Conservation (phyloP, 2,113 vertebrate genomes). For the Entomyzon cyanotis region DNA sequence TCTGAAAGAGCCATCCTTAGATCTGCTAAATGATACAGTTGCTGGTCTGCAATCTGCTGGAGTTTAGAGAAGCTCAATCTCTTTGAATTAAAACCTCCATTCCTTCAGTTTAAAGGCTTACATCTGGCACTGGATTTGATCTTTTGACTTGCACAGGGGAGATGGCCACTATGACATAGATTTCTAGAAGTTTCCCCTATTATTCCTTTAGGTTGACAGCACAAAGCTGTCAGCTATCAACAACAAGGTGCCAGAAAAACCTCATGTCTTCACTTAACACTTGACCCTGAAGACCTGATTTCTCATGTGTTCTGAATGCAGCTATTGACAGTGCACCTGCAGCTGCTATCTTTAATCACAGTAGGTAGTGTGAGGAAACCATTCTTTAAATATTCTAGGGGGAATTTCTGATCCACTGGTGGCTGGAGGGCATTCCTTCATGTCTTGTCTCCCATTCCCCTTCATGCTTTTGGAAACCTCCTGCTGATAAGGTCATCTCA, state of each 20-base stretch:
- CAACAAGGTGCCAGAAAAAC: not conserved
- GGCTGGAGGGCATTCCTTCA: not conserved
- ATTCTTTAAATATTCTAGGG: not conserved
- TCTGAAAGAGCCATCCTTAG: not conserved
- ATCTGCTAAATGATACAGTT: not conserved
- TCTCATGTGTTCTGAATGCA: not conserved
- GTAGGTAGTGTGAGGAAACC: not conserved
- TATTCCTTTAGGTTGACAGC: not conserved
- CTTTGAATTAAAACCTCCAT: not conserved
- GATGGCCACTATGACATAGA: accelerated
- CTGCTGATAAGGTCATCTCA: not conserved
- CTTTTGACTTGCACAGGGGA: not conserved
- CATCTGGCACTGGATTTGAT: not conserved
- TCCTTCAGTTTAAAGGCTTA: not conserved
- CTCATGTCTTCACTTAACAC: not conserved
- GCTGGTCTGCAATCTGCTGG: not conserved
- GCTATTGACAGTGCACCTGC: not conserved
- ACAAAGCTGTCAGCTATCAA: not conserved
- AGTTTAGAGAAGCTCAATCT: not conserved
- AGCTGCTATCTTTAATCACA: not conserved
- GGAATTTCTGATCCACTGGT: not conserved
- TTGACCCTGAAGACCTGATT: not conserved
- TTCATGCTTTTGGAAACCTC: not conserved
- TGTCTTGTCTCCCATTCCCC: not conserved
- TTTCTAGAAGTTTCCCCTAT: not conserved